Evolutionary conservation across 2,888 invertebrate genomes (phyloP), one percentile per base, ranked within the genome.

Genomic region (Stenurella melanura): DNA sequence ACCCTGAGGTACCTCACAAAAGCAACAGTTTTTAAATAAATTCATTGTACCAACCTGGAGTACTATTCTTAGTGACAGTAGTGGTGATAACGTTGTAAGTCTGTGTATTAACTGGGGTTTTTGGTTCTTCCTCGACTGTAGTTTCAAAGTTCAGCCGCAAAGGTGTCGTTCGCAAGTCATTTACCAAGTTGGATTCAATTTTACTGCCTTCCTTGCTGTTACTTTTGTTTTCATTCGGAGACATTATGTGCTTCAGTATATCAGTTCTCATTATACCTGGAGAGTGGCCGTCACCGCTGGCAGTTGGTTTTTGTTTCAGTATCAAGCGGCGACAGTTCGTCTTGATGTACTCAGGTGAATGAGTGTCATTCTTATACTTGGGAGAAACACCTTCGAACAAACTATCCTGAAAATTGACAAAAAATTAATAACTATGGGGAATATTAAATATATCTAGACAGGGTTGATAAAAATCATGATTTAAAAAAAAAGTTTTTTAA

Each of bases 351-450:
- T 81, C 82, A 11, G 78, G 78, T 5, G 82, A 78, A 57, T 72
- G 73, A 18, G 21, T 60, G n/a, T 76, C 77, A 9, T 74, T 77
- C 11, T 77, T 72, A 10, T 74, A n/a, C 38, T 78, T 82, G 0
- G 80, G 76, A 3, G 79, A 77, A 42, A 83, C 61, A 0, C 80
- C 97, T 85, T 97, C 97, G 88, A 98, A 98, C 0, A 98, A 89
- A 0, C 94, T 93, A 88, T 95, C 95, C 92, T 94, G 87, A 38
- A 80, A 77, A 12, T 38, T 56, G 12, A 15, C n/a, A 4, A 26
- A 26, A 26, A 26, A 26, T 26, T 26, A 26, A 26, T 4, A 26
- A 26, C 4, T 26, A 26, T 26, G 4, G 21, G 4, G 4, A 26
- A 26, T 26, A 26, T 26, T 26, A 26, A 26, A 26, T 26, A 26